Evolutionary conservation across 1,140 invertebrate genomes (phyloP).

Genomic region (Papilio polytes): DNA sequence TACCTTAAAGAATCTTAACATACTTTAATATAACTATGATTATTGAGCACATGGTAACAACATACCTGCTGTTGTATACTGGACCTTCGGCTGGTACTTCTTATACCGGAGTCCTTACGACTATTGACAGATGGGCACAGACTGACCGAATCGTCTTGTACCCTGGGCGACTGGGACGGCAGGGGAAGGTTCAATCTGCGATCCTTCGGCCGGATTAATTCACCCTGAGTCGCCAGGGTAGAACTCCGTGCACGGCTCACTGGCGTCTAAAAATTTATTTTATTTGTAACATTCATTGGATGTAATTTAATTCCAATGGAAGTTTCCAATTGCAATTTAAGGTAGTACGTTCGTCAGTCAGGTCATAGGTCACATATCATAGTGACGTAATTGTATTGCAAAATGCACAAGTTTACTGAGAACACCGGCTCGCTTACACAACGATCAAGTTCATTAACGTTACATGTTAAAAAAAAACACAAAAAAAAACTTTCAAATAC

Average conservation of each 20-base stretch:
- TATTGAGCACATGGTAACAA: not conserved
- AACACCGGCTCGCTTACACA: not conserved
- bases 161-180: conserved; percentile 54
- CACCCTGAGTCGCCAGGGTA: conserved; percentile 78
- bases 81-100: conserved; percentile 92
- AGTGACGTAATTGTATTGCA: not conserved
- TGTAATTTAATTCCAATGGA: not conserved
- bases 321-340: conserved; percentile 15
- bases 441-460: conserved; percentile 2
- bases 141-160: conserved; percentile 87
- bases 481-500: not conserved
- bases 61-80: conserved; percentile 92
- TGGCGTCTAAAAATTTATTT: conserved; percentile 65
- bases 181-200: conserved; percentile 69
- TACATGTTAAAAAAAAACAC: not conserved
- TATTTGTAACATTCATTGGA: conserved; percentile 57
- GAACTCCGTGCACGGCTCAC: conserved; percentile 85
- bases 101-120: conserved; percentile 94
- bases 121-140: conserved; percentile 91
- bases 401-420: not conserved
- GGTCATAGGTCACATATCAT: conserved; percentile 17
- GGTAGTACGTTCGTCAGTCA: not conserved
- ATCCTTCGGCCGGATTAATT: conserved; percentile 64
- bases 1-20: not conserved
- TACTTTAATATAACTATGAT: not conserved